Base-by-base conservation (phyloP, 2,113 vertebrate species). In the Ptychochromis oligacanthus region DNA sequence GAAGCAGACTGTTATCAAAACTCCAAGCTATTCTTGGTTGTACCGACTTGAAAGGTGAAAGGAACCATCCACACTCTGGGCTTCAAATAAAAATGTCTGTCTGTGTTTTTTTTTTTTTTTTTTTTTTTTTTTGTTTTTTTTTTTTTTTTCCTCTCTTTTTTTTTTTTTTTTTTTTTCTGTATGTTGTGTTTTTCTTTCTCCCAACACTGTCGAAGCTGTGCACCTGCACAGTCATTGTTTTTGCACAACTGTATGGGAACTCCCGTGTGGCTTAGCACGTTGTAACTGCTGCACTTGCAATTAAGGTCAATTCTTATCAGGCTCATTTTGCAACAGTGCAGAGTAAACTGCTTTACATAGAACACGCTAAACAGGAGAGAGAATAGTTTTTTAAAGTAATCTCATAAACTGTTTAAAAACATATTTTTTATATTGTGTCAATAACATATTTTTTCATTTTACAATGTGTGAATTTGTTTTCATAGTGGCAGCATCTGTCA, bases 261-360 rank as follows among this genome's bases (percentile, higher is more conserved):
- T 91, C 85, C 91, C 36, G 24, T 55, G 87, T 87, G 92, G 88
- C 77, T 86, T 77, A 43, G 81, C 60, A 15, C 24, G 9, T 75
- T 91, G 80, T 87, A 89, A 85, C 85, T 82, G 86, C 90, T 84
- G 88, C 91, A 84, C 88, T 90, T 70, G 91, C 88, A 93, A 91
- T 93, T 93, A 92, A 28, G 88, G 80, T 92, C 79, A 90, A 40
- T 88, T 81, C 92, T 90, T 91, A 82, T 62, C 80, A 84, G 89
- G 72, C 92, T 88, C 79, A 61, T 91, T 91, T 87, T 58, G 77
- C 82, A 24, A 60, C 75, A 52, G 85, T 17, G 85, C 81, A 78
- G 83, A 88, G 78, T 20, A 70, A 65, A 10, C 24, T 57, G 61
- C 82, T 91, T 83, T 90, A 84, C 91, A 91, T 85, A 86, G 81